Evolutionary conservation across 2,888 invertebrate species (phyloP), one percentile per base, ranked within the genome.

Genomic region (Gymnoscelis rufifasciata): DNA sequence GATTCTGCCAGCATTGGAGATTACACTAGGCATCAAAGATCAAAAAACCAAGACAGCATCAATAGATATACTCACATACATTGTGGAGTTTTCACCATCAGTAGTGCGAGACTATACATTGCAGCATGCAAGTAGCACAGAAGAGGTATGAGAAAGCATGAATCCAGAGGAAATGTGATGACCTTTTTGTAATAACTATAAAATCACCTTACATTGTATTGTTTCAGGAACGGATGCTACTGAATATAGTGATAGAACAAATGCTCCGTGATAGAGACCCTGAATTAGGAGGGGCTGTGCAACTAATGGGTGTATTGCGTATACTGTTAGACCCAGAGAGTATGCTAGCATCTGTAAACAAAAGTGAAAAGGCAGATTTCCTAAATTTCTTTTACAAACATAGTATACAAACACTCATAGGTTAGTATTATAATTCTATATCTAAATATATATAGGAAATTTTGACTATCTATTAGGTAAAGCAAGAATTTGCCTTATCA

Each of bases 361-460:
- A 97, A 86, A 95, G 97, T 46, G 99, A 99, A 89, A 98, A 98
- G 83, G 95, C 97, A 11, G 99, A 99, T 81, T 99, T 99, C 82
- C 91, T 99, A 44, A 96, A 95, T 81, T 97, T 98, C 83, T 99
- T 99, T 88, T 99, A 99, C 89, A 98, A 97, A 82, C 95, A 97
- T 86, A 97, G 97, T 89, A 96, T 99, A 90, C 96, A 97, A 78
- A 95, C 96, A 43, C 90, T 99, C 64, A 96, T 98, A 88, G 94
- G 95, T 95, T 88, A 86, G 89, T 77, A 28, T 38, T 8, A 38
- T 31, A 23, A n/a, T 8, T 43, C n/a, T n/a, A n/a, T n/a, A n/a
- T n/a, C n/a, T n/a, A n/a, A n/a, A n/a, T n/a, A n/a, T n/a, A n/a
- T n/a, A n/a, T n/a, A n/a, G n/a, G n/a, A n/a, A n/a, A n/a, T n/a